Conservation (phyloP, 2,797 vertebrate genomes). For the Rallus crepitans region DNA sequence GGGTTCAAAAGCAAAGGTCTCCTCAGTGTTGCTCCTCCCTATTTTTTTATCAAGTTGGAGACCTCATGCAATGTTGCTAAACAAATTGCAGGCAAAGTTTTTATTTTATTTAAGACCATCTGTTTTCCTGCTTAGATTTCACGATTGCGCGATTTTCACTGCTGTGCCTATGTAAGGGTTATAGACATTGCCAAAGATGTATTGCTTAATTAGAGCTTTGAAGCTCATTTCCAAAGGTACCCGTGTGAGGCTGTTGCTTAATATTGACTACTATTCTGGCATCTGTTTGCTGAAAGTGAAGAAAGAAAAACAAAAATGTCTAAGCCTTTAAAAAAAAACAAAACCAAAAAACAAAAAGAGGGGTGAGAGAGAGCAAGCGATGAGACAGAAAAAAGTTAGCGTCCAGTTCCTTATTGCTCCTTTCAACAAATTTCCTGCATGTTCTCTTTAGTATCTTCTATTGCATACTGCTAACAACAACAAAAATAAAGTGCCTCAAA, state of each 20-base stretch:
- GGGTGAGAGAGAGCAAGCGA: accelerated
- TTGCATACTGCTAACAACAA: background rate
- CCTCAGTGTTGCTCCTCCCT: background rate
- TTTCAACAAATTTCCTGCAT: background rate
- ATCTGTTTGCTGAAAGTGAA: conserved; percentile 3
- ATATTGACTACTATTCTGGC: background rate
- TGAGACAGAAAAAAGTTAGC: background rate
- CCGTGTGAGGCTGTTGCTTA: conserved; percentile 11
- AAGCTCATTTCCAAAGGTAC: conserved; percentile 18
- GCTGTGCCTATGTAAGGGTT: conserved; percentile 31
- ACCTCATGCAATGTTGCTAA: conserved; percentile 2
- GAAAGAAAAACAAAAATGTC: background rate
- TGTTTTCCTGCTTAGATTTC: conserved; percentile 44
- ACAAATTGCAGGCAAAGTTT: background rate
- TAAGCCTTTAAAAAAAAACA: background rate
- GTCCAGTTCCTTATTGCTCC: background rate
- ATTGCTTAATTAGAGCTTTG: conserved; percentile 42
- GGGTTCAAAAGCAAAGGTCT: background rate
- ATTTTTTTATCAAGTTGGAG: background rate
- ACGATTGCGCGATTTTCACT: background rate
- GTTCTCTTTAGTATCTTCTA: background rate
- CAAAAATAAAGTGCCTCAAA: background rate
- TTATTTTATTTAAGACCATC: conserved; percentile 50
- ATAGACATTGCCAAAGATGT: conserved; percentile 26
- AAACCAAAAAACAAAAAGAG: too few relatives aligned